Percentiles rank a stretch among this genome's conserved stretches.
Conservation (phyloP, 2,888 invertebrate species). For the Lobophora halterata region DNA sequence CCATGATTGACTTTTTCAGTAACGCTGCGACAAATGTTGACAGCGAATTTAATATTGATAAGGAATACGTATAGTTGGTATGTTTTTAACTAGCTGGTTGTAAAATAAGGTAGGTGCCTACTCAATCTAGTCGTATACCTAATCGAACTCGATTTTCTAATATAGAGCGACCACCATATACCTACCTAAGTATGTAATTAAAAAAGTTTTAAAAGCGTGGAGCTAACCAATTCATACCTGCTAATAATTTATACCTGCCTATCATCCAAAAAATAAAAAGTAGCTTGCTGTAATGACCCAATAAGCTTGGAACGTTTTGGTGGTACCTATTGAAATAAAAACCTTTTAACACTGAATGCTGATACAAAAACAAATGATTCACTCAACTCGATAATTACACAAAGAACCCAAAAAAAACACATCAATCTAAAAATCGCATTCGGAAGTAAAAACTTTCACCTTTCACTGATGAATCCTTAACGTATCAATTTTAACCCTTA, state of each 20-base stretch:
- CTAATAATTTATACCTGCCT: too few species aligned
- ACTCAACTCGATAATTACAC: conserved; percentile 22
- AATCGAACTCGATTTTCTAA: too few species aligned
- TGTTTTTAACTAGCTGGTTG: neutral
- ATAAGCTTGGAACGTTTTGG: too few species aligned
- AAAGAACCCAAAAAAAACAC: conserved; percentile 25
- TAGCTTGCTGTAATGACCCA: too few species aligned
- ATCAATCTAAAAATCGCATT: conserved; percentile 25
- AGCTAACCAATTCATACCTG: too few species aligned
- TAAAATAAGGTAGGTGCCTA: too few species aligned
- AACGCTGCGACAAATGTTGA: conserved; percentile 23
- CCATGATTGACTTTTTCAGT: conserved; percentile 20
- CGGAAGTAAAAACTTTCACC: conserved; percentile 36
- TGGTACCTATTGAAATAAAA: neutral
- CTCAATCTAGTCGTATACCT: too few species aligned
- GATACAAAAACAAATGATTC: conserved; percentile 6
- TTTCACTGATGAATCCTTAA: conserved; percentile 46
- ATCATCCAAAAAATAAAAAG: too few species aligned
- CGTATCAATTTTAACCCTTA: conserved; percentile 70
- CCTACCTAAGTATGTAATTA: too few species aligned
- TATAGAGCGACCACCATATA: too few species aligned
- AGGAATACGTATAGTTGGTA: neutral
- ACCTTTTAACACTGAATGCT: neutral
- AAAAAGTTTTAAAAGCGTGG: too few species aligned
- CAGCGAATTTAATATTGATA: conserved; percentile 17